Conservation (phyloP, 2,888 invertebrate species). For the Anthophora plumipes region DNA sequence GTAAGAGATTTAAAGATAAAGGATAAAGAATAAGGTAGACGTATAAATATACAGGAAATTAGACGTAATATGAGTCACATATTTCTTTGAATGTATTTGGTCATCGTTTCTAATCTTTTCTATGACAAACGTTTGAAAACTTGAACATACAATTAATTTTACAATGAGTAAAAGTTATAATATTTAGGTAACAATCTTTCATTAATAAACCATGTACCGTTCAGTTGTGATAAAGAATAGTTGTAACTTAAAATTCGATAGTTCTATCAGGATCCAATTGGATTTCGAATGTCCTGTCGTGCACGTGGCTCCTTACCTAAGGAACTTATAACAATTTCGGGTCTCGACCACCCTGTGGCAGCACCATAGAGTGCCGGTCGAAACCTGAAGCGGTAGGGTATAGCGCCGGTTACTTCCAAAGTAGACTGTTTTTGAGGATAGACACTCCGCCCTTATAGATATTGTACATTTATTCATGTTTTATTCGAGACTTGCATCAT, state of each 20-base stretch:
- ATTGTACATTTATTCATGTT: constrained; percentile 15
- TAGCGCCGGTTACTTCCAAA: constrained; percentile 56
- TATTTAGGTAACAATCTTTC: background rate
- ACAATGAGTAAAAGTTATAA: background rate
- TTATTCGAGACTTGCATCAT: background rate
- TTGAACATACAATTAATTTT: background rate
- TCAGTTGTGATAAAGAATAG: background rate
- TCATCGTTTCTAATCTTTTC: background rate
- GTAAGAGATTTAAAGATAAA: background rate
- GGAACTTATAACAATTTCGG: constrained; percentile 69
- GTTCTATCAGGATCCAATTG: background rate
- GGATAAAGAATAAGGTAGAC: constrained; percentile 28
- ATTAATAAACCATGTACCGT: background rate
- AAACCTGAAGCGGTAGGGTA: constrained; percentile 65
- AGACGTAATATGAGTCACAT: constrained; percentile 12
- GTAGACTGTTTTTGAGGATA: constrained; percentile 54
- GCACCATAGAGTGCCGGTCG: constrained; percentile 72
- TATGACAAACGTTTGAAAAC: background rate
- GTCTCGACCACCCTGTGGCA: constrained; percentile 76
- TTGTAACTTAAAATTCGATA: background rate
- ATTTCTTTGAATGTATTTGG: background rate
- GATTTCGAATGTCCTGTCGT: constrained; percentile 35
- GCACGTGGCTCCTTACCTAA: constrained; percentile 60
- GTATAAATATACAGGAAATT: background rate
- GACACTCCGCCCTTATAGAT: constrained; percentile 49